Conservation (phyloP, 2,113 vertebrate species). For the Pteronura brasiliensis region DNA sequence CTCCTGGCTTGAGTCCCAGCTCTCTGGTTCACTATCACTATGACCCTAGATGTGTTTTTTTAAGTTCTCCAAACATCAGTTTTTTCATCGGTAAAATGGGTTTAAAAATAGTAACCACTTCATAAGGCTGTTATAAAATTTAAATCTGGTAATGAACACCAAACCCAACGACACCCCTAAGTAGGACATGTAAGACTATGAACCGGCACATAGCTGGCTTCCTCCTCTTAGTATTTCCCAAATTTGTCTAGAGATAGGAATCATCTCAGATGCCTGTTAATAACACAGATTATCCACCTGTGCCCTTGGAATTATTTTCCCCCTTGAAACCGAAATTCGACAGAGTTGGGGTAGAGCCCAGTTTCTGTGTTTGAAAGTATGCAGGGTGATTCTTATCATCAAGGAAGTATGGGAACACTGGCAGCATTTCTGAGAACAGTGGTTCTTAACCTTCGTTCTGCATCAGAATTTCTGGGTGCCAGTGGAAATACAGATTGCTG, state of each 20-base stretch:
- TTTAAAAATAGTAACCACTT: background rate
- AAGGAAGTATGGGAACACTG: background rate
- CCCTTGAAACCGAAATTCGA: background rate
- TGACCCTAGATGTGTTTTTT: background rate
- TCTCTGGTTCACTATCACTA: background rate
- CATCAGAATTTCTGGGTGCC: background rate
- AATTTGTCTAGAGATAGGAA: background rate
- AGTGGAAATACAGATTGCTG: background rate
- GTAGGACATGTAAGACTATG: background rate
- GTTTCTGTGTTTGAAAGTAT: background rate
- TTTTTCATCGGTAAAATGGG: background rate
- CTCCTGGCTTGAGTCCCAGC: background rate
- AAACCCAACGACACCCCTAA: background rate
- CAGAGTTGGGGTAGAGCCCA: background rate
- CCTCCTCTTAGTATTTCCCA: background rate
- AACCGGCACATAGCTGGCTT: background rate
- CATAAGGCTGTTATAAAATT: background rate
- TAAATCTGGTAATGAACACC: background rate
- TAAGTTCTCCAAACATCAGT: background rate
- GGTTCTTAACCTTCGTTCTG: background rate
- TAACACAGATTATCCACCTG: background rate
- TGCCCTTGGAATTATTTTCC: background rate
- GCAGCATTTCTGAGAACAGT: background rate
- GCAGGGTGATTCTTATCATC: background rate
- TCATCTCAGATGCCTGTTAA: background rate